These are phyloP conservation scores for Denticeps clupeoides DNA, from an alignment of 2,797 vertebrate species.

Conservation along the genomic window DNA sequence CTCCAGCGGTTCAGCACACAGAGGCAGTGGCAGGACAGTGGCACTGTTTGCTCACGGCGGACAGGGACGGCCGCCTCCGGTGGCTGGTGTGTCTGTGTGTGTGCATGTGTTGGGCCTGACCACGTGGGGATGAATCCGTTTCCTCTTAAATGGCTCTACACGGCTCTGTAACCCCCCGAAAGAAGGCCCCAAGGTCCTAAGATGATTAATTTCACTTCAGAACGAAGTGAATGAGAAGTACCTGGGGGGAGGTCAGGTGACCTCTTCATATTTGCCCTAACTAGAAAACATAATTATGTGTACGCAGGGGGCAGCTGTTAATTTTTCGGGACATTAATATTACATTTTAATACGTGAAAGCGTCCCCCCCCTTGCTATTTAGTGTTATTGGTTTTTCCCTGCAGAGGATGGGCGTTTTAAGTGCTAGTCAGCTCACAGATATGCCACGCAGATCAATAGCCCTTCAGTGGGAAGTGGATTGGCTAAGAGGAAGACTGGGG, in stretches of 20 bases:
- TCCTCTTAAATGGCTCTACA: neutral
- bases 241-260: neutral
- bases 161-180: neutral
- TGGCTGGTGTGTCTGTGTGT: neutral
- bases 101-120: neutral
- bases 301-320: neutral
- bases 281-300: neutral
- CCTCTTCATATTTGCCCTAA: slow-evolving; percentile 1
- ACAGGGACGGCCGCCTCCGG: no score
- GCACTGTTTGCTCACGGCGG: no score
- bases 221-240: neutral
- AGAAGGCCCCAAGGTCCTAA: neutral
- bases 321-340: neutral
- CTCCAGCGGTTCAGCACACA: slow-evolving; percentile 72
- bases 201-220: neutral
- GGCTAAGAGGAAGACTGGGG: slow-evolving; percentile 33
- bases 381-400: slow-evolving; percentile 12
- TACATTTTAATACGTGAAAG: no score
- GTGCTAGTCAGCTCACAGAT: slow-evolving; percentile 27
- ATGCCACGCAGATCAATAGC: slow-evolving; percentile 31
- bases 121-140: neutral
- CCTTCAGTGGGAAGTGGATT: slow-evolving; percentile 28
- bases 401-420: slow-evolving; percentile 33
- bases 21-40: no score
- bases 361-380: slow-evolving; percentile 8